Evolutionary conservation across 2,113 vertebrate genomes (phyloP).

Genomic region (Cricetomys ansorgei): DNA sequence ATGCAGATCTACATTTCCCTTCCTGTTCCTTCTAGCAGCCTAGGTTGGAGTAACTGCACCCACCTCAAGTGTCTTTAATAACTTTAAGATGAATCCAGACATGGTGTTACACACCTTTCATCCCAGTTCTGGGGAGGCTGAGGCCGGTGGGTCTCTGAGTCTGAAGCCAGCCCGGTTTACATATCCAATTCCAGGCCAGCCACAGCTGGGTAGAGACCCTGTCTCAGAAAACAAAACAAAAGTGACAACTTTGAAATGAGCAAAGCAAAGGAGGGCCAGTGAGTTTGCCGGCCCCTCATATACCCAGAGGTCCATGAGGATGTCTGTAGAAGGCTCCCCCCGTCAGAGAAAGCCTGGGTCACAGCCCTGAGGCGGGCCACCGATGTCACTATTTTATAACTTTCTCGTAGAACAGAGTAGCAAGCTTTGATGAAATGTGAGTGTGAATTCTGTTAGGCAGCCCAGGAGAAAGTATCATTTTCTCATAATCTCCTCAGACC

Average conservation of each 20-base stretch:
- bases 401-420: constrained; percentile 54
- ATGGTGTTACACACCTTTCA: accelerated
- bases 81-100: constrained; percentile 36
- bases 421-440: constrained; percentile 61
- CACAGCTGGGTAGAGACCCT: background rate
- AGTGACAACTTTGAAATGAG: constrained; percentile 36
- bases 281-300: constrained; percentile 28
- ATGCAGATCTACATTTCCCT: background rate
- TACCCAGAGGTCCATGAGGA: background rate
- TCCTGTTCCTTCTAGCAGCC: background rate
- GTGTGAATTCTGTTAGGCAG: constrained; percentile 68
- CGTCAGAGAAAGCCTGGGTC: background rate
- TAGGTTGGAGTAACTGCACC: background rate
- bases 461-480: constrained; percentile 52
- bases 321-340: background rate
- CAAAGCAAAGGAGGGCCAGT: background rate
- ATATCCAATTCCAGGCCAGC: background rate
- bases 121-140: background rate
- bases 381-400: background rate
- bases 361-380: background rate
- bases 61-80: constrained; percentile 9
- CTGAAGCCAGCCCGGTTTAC: background rate
- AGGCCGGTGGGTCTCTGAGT: background rate
- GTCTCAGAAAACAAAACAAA: background rate
- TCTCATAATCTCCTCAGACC: constrained; percentile 27